phyloP scores from a whole-genome alignment of 2,113 vertebrate genomes.

The Brienomyrus longianalis region DNA sequence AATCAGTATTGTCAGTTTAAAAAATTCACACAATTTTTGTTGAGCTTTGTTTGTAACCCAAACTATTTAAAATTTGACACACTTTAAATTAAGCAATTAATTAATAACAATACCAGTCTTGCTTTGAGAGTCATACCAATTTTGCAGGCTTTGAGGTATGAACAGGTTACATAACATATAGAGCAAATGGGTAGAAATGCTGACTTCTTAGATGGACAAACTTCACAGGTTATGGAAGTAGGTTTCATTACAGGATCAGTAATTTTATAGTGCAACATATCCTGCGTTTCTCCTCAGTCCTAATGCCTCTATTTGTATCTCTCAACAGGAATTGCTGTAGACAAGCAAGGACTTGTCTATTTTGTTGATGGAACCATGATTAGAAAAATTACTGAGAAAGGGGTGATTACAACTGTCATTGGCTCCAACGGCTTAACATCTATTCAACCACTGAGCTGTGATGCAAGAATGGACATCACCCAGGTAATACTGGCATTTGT shows the following conservation, averaged over 20 bases:
- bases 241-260: not conserved
- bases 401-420: slow-evolving; percentile 74
- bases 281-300: not conserved
- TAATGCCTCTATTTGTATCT: not conserved
- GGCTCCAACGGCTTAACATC: slow-evolving; percentile 77
- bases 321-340: slow-evolving; percentile 70
- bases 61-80: not conserved
- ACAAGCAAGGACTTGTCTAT: slow-evolving; percentile 75
- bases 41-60: not conserved
- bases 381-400: slow-evolving; percentile 72
- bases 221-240: not conserved
- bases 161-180: not conserved
- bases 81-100: not conserved
- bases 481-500: slow-evolving; percentile 56
- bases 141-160: not conserved
- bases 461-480: slow-evolving; percentile 79
- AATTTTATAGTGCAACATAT: not conserved
- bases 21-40: not conserved
- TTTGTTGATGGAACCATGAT: slow-evolving; percentile 83
- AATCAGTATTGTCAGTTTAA: not conserved
- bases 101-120: not conserved
- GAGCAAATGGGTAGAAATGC: not conserved
- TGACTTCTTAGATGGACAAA: not conserved
- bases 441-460: slow-evolving; percentile 77
- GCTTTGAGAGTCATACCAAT: not conserved